Evolutionary conservation across 2,113 vertebrate genomes (phyloP), one percentile per base, ranked within the genome.

Genomic region (Coreoperca whiteheadi): DNA sequence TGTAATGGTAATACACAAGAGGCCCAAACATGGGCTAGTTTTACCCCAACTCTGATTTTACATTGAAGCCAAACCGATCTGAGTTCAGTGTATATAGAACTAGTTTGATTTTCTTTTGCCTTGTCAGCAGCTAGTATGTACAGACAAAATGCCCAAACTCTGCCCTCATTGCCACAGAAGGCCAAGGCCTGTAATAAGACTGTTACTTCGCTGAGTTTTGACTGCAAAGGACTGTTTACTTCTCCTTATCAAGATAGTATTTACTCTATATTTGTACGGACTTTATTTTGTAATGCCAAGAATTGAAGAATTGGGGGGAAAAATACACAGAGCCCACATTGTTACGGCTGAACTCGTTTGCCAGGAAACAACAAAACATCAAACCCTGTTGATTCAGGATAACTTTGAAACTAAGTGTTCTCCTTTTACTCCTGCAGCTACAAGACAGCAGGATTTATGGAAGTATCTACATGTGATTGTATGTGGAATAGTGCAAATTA

Each of bases 181-280:
- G 87, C 91, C 83, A 84, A 81, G 87, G 90, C 89, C 92, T 83
- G 83, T 87, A 87, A 71, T 73, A 88, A 91, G 94, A 95, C 94
- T 95, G 94, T 95, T 94, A 95, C 84, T 90, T 93, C 74, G 80
- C 79, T 77, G 86, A 89, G 88, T 88, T 91, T 91, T 88, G 91
- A 91, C 91, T 93, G 86, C 66, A 86, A 86, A 89, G 81, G 91
- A 92, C 91, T 93, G 88, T 93, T 92, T 81, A 79, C 83, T 89
- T 84, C 69, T 84, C 82, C 79, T 85, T 90, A 75, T 87, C 79
- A 79, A 87, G 83, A 90, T 84, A 85, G 80, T 89, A 88, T 88
- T 82, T 88, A 84, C 74, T 94, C 82, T 94, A 91, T 91, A 93
- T 94, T 93, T 94, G 84, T 91, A 93, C 84, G 81, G 57, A 84